These are phyloP conservation scores for Axis porcinus DNA, from an alignment of 2,113 vertebrate species.

Conservation along the genomic window DNA sequence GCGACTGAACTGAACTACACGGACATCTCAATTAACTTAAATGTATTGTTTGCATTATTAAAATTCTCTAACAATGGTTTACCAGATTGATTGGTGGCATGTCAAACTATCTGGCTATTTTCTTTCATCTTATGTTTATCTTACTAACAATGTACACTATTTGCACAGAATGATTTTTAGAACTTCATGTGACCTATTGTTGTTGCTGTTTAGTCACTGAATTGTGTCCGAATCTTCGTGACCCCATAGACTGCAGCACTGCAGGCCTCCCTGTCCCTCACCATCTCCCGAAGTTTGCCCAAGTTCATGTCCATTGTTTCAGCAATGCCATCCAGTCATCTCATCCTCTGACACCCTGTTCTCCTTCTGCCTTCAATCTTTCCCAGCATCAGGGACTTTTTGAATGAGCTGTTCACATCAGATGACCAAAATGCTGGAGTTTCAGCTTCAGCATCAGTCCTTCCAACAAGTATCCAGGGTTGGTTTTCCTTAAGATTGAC, in stretches of 20 bases:
- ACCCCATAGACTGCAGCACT: background rate
- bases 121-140: background rate
- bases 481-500: background rate
- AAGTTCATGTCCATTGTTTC: background rate
- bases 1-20: background rate
- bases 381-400: background rate
- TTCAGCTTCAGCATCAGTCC: background rate
- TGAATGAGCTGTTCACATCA: background rate
- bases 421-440: background rate
- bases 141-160: background rate
- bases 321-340: background rate
- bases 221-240: rapidly evolving
- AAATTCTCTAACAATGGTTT: background rate
- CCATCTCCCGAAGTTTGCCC: background rate
- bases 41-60: background rate
- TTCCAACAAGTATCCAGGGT: background rate
- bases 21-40: background rate
- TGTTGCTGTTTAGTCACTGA: background rate
- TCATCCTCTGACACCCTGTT: background rate
- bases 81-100: background rate
- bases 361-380: background rate
- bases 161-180: background rate
- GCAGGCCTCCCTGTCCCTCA: background rate
- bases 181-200: background rate
- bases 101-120: background rate